These are phyloP conservation scores for Micromys minutus DNA, from an alignment of 2,113 vertebrate genomes.

Conservation along the genomic window DNA sequence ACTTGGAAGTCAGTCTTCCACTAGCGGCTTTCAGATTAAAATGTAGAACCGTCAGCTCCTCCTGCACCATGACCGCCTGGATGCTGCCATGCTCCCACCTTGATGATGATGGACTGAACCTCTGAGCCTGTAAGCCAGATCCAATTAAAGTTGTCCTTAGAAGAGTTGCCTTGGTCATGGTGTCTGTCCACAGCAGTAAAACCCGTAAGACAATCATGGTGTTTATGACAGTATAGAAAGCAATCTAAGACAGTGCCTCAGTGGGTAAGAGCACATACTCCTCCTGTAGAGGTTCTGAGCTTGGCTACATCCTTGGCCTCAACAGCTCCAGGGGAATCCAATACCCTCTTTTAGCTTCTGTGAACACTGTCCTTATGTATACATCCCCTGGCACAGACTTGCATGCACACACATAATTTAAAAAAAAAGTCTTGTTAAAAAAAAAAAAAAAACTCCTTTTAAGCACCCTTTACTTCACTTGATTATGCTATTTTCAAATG, in stretches of 20 bases:
- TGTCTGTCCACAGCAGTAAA: too few relatives aligned
- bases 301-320: not conserved
- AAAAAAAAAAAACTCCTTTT: not conserved
- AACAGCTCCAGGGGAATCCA: not conserved
- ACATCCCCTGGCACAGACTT: not conserved
- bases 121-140: too few relatives aligned
- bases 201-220: not conserved
- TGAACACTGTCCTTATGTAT: too few relatives aligned
- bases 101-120: too few relatives aligned
- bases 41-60: too few relatives aligned
- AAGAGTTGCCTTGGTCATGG: too few relatives aligned
- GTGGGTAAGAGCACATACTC: not conserved
- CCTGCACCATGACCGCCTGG: too few relatives aligned
- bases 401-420: not conserved
- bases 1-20: too few relatives aligned
- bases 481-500: not conserved
- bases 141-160: too few relatives aligned
- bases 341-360: not conserved
- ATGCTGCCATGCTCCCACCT: too few relatives aligned
- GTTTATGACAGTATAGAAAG: not conserved
- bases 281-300: not conserved
- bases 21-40: too few relatives aligned
- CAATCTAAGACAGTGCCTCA: not conserved
- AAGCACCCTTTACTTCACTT: slow-evolving; percentile 13
- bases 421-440: not conserved